These are phyloP conservation scores for Menidia beryllina DNA, from an alignment of 2,113 vertebrate genomes.

Conservation along the genomic window DNA sequence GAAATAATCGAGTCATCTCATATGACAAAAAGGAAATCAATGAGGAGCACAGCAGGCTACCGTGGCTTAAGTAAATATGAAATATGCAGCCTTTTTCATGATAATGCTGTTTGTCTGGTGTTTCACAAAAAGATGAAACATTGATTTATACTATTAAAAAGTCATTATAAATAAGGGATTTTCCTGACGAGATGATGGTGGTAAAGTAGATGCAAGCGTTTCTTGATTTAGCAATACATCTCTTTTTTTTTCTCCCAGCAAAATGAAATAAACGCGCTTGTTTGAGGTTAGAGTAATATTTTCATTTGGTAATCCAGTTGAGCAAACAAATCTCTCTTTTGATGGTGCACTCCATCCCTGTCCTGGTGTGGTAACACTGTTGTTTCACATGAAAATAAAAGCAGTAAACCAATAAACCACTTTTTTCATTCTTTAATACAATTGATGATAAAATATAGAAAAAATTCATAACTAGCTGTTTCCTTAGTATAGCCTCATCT, in stretches of 20 bases:
- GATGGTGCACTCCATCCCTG: too few relatives aligned
- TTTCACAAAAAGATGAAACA: neutral
- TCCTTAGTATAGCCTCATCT: too few relatives aligned
- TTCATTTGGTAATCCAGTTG: slow-evolving; percentile 20
- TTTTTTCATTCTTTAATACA: neutral
- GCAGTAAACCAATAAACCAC: neutral
- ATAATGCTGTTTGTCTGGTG: slow-evolving; percentile 4
- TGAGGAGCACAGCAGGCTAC: slow-evolving; percentile 3
- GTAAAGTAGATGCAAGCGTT: neutral
- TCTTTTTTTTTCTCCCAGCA: neutral
- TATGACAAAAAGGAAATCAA: slow-evolving; percentile 15
- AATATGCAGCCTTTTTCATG: slow-evolving; percentile 28
- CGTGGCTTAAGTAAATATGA: neutral
- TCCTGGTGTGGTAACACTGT: neutral
- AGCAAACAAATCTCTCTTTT: slow-evolving; percentile 24
- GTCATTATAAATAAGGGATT: too few relatives aligned
- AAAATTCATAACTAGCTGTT: too few relatives aligned
- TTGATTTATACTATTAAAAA: slow-evolving; percentile 6
- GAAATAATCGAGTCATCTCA: neutral
- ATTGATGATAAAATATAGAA: too few relatives aligned
- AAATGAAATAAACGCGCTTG: neutral
- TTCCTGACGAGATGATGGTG: neutral
- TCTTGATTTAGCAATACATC: neutral
- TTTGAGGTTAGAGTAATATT: slow-evolving; percentile 31
- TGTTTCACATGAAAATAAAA: neutral